Conservation (phyloP, 2,113 vertebrate species). For the Dipodomys merriami region DNA sequence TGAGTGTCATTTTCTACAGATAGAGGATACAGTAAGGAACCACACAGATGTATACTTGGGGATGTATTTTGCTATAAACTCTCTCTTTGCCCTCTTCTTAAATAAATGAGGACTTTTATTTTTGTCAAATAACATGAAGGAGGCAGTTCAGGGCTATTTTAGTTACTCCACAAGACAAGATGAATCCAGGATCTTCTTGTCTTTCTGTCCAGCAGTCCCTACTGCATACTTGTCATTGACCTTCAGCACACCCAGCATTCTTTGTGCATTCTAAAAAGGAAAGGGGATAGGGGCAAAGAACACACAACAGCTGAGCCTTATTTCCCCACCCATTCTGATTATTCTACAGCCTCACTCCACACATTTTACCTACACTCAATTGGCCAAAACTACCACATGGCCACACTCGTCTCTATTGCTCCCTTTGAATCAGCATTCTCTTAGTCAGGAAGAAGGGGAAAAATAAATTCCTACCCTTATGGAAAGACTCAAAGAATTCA, state of each 20-base stretch:
- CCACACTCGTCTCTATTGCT: background rate
- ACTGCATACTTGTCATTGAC: background rate
- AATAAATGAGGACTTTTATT: background rate
- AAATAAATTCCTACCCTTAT: background rate
- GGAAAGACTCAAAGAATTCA: slow-evolving; percentile 30
- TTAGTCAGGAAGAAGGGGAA: background rate
- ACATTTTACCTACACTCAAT: background rate
- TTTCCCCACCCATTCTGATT: background rate
- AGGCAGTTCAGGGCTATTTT: background rate
- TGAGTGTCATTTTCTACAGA: background rate
- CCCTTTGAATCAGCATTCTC: background rate
- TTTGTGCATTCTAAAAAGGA: background rate
- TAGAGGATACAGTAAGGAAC: background rate
- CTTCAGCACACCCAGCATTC: background rate
- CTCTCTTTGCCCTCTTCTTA: background rate
- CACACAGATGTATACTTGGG: background rate
- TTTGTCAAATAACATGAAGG: slow-evolving; percentile 7
- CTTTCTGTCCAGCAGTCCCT: background rate
- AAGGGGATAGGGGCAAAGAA: background rate
- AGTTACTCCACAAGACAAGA: background rate
- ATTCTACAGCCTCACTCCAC: background rate
- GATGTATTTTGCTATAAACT: background rate
- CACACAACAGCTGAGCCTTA: background rate
- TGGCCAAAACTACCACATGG: background rate
- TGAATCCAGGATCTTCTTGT: background rate